These are phyloP conservation scores for Pachycephala philippinensis DNA, from an alignment of 2,113 vertebrate species.

Conservation along the genomic window DNA sequence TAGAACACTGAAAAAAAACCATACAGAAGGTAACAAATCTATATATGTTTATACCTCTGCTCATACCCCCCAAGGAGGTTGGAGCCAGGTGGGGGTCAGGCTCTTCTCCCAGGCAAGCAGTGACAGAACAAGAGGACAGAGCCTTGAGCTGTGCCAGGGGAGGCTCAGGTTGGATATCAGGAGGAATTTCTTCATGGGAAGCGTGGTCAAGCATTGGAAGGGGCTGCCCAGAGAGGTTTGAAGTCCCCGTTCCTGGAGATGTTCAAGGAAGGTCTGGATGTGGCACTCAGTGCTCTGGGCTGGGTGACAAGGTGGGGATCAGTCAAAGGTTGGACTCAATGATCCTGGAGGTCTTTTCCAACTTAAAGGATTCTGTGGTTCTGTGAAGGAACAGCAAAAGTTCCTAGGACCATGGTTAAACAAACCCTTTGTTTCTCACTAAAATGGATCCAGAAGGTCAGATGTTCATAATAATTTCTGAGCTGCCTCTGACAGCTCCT, in stretches of 20 bases:
- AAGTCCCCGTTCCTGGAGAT: fast-evolving
- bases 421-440: neutral
- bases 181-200: neutral
- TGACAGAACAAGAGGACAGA: neutral
- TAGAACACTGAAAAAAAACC: neutral
- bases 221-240: neutral
- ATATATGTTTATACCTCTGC: neutral
- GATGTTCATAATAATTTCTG: neutral
- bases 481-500: neutral
- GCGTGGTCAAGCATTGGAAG: fast-evolving
- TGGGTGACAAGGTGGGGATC: fast-evolving
- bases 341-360: neutral
- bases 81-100: neutral
- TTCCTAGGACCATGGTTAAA: neutral
- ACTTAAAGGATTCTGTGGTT: neutral
- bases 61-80: neutral
- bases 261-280: fast-evolving
- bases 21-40: neutral
- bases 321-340: fast-evolving
- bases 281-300: neutral
- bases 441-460: neutral
- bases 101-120: neutral
- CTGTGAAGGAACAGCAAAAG: neutral
- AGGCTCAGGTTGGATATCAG: neutral
- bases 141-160: neutral